Evolutionary conservation across 2,888 invertebrate species (phyloP).

Genomic region (Drosophila multiciliata): DNA sequence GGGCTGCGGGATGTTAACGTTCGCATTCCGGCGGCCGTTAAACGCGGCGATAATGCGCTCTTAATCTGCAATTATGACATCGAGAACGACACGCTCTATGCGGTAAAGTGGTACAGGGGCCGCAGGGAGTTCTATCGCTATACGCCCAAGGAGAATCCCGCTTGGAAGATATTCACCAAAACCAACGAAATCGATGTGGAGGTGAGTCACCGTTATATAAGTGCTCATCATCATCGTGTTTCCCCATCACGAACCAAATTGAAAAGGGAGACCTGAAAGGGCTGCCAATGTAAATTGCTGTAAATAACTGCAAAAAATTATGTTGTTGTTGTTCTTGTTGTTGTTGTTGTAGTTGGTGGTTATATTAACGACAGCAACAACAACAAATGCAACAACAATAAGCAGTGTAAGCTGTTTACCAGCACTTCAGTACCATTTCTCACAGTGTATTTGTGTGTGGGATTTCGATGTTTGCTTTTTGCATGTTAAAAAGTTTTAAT

Average conservation of each 20-base stretch:
- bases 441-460: slow-evolving; percentile 21
- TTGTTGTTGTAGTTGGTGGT: slow-evolving; percentile 22
- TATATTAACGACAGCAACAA: slow-evolving; percentile 52
- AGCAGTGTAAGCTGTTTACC: slow-evolving; percentile 48
- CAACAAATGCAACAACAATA: slow-evolving; percentile 22
- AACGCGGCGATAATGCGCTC: slow-evolving; percentile 88
- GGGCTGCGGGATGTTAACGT: slow-evolving; percentile 88
- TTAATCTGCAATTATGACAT: slow-evolving; percentile 92
- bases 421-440: slow-evolving; percentile 22
- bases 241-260: slow-evolving; percentile 39
- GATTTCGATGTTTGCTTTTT: slow-evolving; percentile 65
- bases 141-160: slow-evolving; percentile 90
- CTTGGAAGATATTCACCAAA: slow-evolving; percentile 90
- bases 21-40: slow-evolving; percentile 89
- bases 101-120: slow-evolving; percentile 96
- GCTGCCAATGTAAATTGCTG: slow-evolving; percentile 64
- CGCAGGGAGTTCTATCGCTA: slow-evolving; percentile 93
- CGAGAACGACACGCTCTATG: slow-evolving; percentile 92
- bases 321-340: neutral
- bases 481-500: slow-evolving; percentile 78
- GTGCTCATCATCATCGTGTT: slow-evolving; percentile 32
- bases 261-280: slow-evolving; percentile 38
- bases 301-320: slow-evolving; percentile 53
- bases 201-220: slow-evolving; percentile 86
- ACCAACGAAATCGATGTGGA: slow-evolving; percentile 90